phyloP scores from a whole-genome alignment of 2,888 invertebrate genomes.

The Oscheius sp. region DNA sequence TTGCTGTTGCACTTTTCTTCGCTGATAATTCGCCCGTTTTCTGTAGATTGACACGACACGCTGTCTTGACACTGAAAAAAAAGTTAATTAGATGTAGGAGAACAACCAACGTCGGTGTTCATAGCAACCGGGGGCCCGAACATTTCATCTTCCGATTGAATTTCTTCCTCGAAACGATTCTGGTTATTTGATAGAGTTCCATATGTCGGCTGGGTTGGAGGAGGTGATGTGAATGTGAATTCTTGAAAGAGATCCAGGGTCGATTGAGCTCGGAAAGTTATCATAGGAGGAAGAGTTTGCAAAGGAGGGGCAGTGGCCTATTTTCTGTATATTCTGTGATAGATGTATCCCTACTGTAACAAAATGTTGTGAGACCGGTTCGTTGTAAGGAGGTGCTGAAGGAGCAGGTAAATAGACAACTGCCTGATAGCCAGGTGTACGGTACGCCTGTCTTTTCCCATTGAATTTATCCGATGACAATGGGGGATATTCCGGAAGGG shows the following conservation, averaged over 20 bases:
- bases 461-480: background rate
- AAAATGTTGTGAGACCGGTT: conserved; percentile 42
- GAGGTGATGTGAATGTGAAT: conserved; percentile 2
- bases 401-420: conserved; percentile 45
- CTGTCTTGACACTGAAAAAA: conserved; percentile 21
- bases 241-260: conserved; percentile 6
- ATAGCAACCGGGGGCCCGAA: conserved; percentile 27
- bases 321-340: background rate
- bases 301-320: conserved; percentile 27
- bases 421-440: conserved; percentile 35
- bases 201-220: background rate
- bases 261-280: background rate
- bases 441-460: conserved; percentile 34
- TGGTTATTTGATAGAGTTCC: background rate
- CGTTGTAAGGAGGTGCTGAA: background rate
- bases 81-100: background rate
- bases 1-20: conserved; percentile 67
- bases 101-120: conserved; percentile 27
- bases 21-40: conserved; percentile 15
- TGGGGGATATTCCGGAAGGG: conserved; percentile 1
- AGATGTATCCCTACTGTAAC: conserved; percentile 37
- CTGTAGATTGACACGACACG: conserved; percentile 3
- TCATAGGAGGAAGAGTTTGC: conserved; percentile 18
- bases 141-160: conserved; percentile 31
- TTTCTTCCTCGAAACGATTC: conserved; percentile 25